phyloP scores from a whole-genome alignment of 2,113 vertebrate genomes.

The Cromileptes altivelis region DNA sequence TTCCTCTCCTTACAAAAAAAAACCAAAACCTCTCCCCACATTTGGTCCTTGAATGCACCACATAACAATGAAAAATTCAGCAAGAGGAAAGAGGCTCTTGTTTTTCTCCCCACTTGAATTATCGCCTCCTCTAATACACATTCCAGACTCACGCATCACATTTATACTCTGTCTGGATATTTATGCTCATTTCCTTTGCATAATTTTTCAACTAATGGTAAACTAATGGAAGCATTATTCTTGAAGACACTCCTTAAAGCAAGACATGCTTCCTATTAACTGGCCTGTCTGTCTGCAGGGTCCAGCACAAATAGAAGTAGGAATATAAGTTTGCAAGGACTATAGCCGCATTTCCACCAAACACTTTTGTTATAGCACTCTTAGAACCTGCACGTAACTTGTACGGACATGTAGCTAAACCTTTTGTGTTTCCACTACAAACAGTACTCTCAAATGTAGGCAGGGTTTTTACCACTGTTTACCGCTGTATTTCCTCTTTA shows the following conservation, averaged over 20 bases:
- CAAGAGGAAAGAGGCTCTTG: conserved; percentile 27
- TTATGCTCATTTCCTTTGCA: conserved; percentile 25
- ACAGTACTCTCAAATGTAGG: too few relatives aligned
- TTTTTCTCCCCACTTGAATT: conserved; percentile 36
- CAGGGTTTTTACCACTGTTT: too few relatives aligned
- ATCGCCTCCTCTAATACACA: conserved; percentile 30
- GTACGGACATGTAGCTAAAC: too few relatives aligned
- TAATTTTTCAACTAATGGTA: conserved; percentile 50
- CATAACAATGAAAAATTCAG: conserved; percentile 46
- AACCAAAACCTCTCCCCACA: not conserved
- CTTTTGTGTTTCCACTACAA: too few relatives aligned
- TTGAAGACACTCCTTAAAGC: conserved; percentile 1
- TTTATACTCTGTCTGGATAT: conserved; percentile 21
- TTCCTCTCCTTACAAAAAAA: not conserved
- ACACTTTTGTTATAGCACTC: too few relatives aligned
- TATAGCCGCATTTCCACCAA: too few relatives aligned
- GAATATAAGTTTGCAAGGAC: too few relatives aligned
- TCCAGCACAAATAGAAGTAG: not conserved
- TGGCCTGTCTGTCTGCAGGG: not conserved
- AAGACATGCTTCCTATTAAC: conserved; percentile 12
- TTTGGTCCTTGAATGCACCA: conserved; percentile 34
- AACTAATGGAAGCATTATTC: conserved; percentile 37
- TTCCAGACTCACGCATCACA: conserved; percentile 1
- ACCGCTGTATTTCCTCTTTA: too few relatives aligned
- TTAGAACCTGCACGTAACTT: too few relatives aligned